Conservation (phyloP, 2,113 vertebrate genomes). For the Myotis davidii region DNA sequence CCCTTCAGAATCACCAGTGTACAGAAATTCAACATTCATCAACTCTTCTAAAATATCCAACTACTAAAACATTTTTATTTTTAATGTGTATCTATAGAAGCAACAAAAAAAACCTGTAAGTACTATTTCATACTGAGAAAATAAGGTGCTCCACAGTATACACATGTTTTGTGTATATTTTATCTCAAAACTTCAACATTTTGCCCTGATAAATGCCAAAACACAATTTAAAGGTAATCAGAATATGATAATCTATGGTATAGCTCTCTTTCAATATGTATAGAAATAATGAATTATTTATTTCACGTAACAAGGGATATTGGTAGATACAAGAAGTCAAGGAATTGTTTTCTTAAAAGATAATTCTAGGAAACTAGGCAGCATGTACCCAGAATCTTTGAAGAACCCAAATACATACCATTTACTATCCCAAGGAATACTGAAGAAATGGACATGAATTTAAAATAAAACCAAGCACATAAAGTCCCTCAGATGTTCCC, state of each 20-base stretch:
- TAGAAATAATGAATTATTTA: constrained; percentile 6
- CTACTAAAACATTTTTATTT: constrained; percentile 20
- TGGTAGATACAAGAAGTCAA: background rate
- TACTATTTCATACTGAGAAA: background rate
- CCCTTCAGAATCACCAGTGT: background rate
- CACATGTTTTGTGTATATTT: background rate
- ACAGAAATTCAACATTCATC: background rate
- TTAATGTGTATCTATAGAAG: constrained; percentile 11
- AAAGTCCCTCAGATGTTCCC: background rate
- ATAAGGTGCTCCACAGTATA: background rate
- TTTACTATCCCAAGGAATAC: background rate
- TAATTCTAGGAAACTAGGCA: background rate
- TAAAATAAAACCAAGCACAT: constrained; percentile 10
- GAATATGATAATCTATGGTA: background rate
- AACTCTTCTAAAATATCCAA: constrained; percentile 31
- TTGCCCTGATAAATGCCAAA: background rate
- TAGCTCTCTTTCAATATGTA: background rate
- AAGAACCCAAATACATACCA: background rate
- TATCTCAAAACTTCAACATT: background rate
- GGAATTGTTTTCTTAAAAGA: background rate
- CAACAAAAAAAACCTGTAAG: background rate
- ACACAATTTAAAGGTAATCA: constrained; percentile 22
- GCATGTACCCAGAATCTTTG: background rate
- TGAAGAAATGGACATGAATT: background rate
- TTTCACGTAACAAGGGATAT: background rate